Evolutionary conservation across 2,797 vertebrate genomes (phyloP).

Genomic region (Scolopax rusticola): DNA sequence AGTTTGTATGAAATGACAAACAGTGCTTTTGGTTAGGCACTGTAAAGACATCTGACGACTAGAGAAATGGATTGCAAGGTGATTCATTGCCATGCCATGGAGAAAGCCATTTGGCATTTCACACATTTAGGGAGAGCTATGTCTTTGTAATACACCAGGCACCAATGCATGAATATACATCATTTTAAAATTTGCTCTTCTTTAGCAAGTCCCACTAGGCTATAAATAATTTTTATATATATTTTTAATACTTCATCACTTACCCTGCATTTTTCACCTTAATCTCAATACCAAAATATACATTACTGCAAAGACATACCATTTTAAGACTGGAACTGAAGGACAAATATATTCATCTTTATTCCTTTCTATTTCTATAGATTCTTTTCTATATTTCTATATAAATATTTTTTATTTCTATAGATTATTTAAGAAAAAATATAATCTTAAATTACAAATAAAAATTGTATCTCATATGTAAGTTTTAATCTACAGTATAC

Average conservation of each 20-base stretch:
- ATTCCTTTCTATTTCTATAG: not conserved
- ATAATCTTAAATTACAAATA: constrained; percentile 1
- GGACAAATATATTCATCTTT: constrained; percentile 28
- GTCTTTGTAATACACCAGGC: not conserved
- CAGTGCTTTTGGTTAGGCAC: not conserved
- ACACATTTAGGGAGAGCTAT: not conserved
- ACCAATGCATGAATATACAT: not conserved
- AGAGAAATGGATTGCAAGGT: not conserved
- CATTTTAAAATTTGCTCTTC: not conserved
- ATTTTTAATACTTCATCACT: constrained; percentile 33
- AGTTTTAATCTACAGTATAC: constrained; percentile 2
- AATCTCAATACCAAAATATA: not conserved
- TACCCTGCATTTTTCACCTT: not conserved
- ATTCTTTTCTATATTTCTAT: not conserved
- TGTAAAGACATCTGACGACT: not conserved
- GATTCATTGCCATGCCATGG: not conserved
- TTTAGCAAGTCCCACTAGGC: not conserved
- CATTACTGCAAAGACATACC: not conserved
- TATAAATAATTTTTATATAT: constrained; percentile 14
- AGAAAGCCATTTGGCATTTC: not conserved
- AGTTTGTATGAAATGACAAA: not conserved
- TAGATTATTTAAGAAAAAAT: not conserved
- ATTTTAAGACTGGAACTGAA: not conserved
- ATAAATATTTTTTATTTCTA: not conserved
- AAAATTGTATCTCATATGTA: not conserved